These are phyloP conservation scores for Zalophus californianus DNA, from an alignment of 2,797 vertebrate species.

Conservation along the genomic window DNA sequence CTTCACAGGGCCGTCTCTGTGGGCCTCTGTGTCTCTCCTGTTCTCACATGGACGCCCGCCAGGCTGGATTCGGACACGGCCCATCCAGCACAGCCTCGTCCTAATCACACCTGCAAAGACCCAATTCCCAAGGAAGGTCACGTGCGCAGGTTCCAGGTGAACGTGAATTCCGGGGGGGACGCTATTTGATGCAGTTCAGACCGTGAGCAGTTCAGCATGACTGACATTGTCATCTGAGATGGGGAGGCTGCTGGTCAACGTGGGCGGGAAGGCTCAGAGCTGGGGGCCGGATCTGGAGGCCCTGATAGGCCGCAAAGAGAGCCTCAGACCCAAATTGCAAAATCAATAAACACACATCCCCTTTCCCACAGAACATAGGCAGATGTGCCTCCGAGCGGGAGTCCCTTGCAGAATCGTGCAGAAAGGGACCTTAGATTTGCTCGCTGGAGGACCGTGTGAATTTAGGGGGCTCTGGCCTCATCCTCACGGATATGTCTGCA, in stretches of 20 bases:
- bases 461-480: background rate
- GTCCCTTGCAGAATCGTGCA: background rate
- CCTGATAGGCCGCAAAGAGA: background rate
- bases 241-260: background rate
- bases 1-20: rapidly evolving
- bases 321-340: background rate
- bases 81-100: background rate
- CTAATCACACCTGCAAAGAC: background rate
- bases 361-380: rapidly evolving
- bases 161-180: background rate
- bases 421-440: background rate
- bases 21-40: background rate
- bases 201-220: rapidly evolving
- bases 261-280: background rate
- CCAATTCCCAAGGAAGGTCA: background rate
- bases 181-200: rapidly evolving
- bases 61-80: background rate
- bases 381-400: rapidly evolving
- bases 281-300: background rate
- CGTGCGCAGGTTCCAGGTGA: background rate
- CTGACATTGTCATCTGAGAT: rapidly evolving
- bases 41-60: background rate
- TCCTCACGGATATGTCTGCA: background rate
- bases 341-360: rapidly evolving
- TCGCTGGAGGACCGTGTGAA: no score